Evolutionary conservation across 64 coral and sea anemone genomes (phyloP).

Genomic region (Astreopora myriophthalma): DNA sequence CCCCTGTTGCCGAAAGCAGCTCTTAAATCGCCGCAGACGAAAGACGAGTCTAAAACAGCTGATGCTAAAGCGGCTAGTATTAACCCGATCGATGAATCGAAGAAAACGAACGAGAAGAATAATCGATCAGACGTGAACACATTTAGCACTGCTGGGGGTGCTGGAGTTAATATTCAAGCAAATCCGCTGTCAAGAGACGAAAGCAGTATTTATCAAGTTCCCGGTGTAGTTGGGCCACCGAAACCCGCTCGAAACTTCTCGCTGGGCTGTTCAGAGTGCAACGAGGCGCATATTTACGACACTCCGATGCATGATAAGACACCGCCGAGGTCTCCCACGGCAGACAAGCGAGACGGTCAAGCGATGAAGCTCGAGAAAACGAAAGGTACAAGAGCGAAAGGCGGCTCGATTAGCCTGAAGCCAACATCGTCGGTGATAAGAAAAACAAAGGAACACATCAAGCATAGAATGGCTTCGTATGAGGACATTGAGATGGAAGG

Average conservation of each 20-base stretch:
- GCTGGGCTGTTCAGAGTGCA: constrained; percentile 76
- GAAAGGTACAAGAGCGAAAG: constrained; percentile 55
- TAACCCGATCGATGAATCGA: constrained; percentile 29
- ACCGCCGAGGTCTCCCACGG: constrained; percentile 50
- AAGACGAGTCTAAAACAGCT: neutral
- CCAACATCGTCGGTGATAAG: constrained; percentile 47
- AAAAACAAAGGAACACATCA: constrained; percentile 26
- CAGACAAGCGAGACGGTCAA: constrained; percentile 42
- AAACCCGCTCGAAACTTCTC: constrained; percentile 54
- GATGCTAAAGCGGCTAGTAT: constrained; percentile 5
- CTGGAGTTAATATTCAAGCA: constrained; percentile 80
- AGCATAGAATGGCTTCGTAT: constrained; percentile 82
- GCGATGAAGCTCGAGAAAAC: constrained; percentile 54
- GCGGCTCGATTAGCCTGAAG: constrained; percentile 47
- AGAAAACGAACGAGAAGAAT: constrained; percentile 62
- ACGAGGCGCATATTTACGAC: constrained; percentile 87
- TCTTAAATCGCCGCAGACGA: neutral
- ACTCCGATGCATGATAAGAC: constrained; percentile 67
- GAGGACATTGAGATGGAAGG: constrained; percentile 76
- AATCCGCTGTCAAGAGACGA: constrained; percentile 84
- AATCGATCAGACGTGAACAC: constrained; percentile 52
- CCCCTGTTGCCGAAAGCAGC: neutral
- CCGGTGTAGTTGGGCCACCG: constrained; percentile 6
- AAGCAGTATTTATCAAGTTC: constrained; percentile 55
- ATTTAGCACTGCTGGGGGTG: constrained; percentile 10